Evolutionary conservation across 2,113 vertebrate species (phyloP).

Genomic region (Microtus oregoni): DNA sequence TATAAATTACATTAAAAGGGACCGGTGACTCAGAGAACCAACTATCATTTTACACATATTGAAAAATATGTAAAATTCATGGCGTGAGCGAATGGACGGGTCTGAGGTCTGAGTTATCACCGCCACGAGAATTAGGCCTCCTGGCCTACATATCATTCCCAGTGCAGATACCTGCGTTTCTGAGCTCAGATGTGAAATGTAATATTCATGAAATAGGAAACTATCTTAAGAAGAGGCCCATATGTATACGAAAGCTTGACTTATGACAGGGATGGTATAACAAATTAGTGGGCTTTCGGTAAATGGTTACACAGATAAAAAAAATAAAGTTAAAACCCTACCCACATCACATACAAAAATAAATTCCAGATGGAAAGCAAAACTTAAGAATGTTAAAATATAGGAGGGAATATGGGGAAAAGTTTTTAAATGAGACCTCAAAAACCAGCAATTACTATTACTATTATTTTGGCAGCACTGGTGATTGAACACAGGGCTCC

Average conservation of each 20-base stretch:
- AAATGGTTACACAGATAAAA: too few relatives aligned
- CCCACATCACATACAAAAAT: too few relatives aligned
- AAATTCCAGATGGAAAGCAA: slow-evolving; percentile 30
- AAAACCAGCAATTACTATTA: neutral
- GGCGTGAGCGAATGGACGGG: neutral
- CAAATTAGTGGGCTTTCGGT: too few relatives aligned
- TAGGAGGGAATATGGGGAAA: neutral
- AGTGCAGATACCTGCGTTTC: slow-evolving; percentile 3
- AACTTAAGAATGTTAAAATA: slow-evolving; percentile 58
- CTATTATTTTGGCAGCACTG: neutral
- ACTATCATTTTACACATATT: neutral
- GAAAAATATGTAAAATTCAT: neutral
- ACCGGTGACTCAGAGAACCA: neutral
- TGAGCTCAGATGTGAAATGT: slow-evolving; percentile 28
- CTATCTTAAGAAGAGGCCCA: neutral
- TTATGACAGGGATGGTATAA: too few relatives aligned
- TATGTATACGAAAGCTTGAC: too few relatives aligned
- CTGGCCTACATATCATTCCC: slow-evolving; percentile 34
- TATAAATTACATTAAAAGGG: neutral
- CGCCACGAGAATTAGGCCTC: neutral
- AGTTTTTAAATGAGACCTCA: too few relatives aligned
- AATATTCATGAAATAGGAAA: slow-evolving; percentile 53
- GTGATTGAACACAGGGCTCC: neutral
- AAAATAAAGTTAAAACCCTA: too few relatives aligned
- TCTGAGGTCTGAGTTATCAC: neutral